Conservation (phyloP, 2,888 invertebrate species). For the Rugalucina vietnamica region DNA sequence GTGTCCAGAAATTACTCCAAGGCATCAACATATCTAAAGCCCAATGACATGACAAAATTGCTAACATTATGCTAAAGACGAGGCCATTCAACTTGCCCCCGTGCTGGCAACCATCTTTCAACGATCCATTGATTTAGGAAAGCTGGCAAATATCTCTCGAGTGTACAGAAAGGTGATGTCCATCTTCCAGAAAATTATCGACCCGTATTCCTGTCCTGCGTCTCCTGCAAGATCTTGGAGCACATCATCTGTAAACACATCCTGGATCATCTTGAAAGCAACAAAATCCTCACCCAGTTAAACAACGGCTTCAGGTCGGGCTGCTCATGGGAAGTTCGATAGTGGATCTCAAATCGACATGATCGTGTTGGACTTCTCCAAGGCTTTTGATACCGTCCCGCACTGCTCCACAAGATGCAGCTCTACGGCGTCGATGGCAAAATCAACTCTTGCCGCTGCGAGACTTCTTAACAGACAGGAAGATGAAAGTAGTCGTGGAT, state of each 20-base stretch:
- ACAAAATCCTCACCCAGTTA: slow-evolving; percentile 42
- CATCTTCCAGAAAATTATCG: slow-evolving; percentile 41
- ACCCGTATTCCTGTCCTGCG: slow-evolving; percentile 48
- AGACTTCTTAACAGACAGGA: slow-evolving; percentile 34
- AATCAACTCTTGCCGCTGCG: slow-evolving; percentile 28
- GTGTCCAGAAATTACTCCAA: slow-evolving; percentile 15
- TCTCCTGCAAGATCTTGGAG: slow-evolving; percentile 48
- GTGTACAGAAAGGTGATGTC: slow-evolving; percentile 51
- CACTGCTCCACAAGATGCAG: slow-evolving; percentile 39
- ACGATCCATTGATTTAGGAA: slow-evolving; percentile 19
- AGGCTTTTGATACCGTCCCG: slow-evolving; percentile 52
- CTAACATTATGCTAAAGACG: slow-evolving; percentile 34
- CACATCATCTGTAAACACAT: slow-evolving; percentile 59
- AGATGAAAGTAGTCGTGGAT: slow-evolving; percentile 25
- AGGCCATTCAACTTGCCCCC: slow-evolving; percentile 38
- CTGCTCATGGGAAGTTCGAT: slow-evolving; percentile 47
- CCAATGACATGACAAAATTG: slow-evolving; percentile 37
- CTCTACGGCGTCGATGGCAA: slow-evolving; percentile 39
- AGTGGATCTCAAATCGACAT: slow-evolving; percentile 28
- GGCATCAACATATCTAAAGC: slow-evolving; percentile 48
- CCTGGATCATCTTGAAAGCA: slow-evolving; percentile 42
- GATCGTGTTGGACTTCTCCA: slow-evolving; percentile 39
- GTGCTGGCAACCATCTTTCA: slow-evolving; percentile 31
- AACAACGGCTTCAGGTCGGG: slow-evolving; percentile 54
- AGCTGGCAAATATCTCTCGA: slow-evolving; percentile 16